These are phyloP conservation scores for Portevinia maculata DNA, from an alignment of 2,888 invertebrate species.

Conservation along the genomic window DNA sequence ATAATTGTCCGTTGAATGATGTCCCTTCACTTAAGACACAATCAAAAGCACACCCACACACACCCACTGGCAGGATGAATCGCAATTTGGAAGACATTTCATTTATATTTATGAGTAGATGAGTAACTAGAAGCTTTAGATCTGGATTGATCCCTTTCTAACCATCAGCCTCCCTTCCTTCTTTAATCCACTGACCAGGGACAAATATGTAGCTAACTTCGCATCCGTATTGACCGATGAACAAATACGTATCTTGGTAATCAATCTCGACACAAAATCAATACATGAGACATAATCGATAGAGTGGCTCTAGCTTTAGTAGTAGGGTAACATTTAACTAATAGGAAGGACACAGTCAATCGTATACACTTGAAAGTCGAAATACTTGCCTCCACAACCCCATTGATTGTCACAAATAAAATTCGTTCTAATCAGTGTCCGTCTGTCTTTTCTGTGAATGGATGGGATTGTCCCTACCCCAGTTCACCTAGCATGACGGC, in stretches of 20 bases:
- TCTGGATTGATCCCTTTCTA: conserved; percentile 17
- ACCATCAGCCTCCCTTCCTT: background rate
- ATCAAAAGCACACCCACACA: conserved; percentile 3
- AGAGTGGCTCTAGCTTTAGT: background rate
- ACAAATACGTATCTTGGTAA: conserved; percentile 55
- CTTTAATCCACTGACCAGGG: background rate
- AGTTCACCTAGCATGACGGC: background rate
- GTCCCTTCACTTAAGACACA: conserved; percentile 54
- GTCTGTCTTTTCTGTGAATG: conserved; percentile 60
- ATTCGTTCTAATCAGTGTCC: conserved; percentile 73
- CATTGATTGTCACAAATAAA: conserved; percentile 60
- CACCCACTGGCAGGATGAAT: conserved; percentile 2
- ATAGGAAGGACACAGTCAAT: conserved; percentile 13
- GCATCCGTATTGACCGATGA: conserved; percentile 23
- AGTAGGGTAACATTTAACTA: background rate
- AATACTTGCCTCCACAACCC: conserved; percentile 8
- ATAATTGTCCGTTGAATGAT: conserved; percentile 70
- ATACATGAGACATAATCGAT: conserved; percentile 48
- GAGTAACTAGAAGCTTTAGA: conserved; percentile 38
- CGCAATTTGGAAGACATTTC: conserved; percentile 50
- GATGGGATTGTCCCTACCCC: conserved; percentile 39
- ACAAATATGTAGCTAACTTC: conserved; percentile 45
- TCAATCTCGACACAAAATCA: conserved; percentile 65
- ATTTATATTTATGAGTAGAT: conserved; percentile 64
- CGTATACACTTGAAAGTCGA: conserved; percentile 40